Evolutionary conservation across 1,140 invertebrate species (phyloP).

Genomic region (Drosophila punjabiensis): DNA sequence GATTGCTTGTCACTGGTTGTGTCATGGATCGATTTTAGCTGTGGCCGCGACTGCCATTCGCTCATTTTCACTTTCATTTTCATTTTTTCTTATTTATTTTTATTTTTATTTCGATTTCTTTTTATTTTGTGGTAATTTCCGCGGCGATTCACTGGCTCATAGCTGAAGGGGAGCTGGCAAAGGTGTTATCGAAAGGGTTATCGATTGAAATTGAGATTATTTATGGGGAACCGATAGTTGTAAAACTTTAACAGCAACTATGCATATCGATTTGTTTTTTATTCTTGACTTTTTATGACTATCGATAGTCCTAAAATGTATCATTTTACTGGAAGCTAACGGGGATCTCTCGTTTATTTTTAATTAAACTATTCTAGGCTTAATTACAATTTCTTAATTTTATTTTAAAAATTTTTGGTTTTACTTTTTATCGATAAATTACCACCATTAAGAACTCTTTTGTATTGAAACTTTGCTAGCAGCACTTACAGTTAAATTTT

Average conservation of each 20-base stretch:
- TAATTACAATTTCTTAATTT: too few relatives aligned
- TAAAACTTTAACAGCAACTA: neutral
- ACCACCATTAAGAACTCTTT: too few relatives aligned
- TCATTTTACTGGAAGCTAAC: neutral
- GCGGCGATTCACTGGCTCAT: constrained; percentile 11
- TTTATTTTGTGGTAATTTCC: neutral
- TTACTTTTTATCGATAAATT: too few relatives aligned
- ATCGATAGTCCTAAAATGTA: neutral
- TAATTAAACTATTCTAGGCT: too few relatives aligned
- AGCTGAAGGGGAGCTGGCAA: neutral
- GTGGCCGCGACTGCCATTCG: constrained; percentile 32
- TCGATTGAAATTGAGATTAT: neutral
- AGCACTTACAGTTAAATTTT: too few relatives aligned
- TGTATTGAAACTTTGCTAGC: too few relatives aligned
- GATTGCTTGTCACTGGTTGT: constrained; percentile 34
- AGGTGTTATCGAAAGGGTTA: neutral
- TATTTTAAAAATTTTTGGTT: too few relatives aligned
- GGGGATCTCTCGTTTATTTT: too few relatives aligned
- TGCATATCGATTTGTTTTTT: neutral
- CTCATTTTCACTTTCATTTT: constrained; percentile 29
- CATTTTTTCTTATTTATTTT: constrained; percentile 12
- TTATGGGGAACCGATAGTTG: too few relatives aligned
- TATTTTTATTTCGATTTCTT: neutral
- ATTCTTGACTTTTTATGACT: neutral
- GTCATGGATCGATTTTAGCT: constrained; percentile 40